Evolutionary conservation across 2,113 vertebrate species (phyloP).

Genomic region (Scalopus aquaticus): DNA sequence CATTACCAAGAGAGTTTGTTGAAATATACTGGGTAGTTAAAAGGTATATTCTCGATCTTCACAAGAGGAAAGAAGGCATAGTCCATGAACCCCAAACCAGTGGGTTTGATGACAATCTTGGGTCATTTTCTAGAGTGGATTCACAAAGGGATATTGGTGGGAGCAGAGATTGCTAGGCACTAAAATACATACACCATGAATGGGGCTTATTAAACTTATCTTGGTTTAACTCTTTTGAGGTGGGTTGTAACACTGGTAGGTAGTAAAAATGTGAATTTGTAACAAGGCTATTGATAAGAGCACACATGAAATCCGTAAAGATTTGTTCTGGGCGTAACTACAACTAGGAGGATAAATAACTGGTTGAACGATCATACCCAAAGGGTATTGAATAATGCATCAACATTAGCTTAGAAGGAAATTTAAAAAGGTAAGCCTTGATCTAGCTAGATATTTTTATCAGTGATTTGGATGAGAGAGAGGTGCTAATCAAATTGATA

Average conservation of each 20-base stretch:
- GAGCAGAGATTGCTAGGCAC: too few species aligned
- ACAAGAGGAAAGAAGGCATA: neutral
- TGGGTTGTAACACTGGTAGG: neutral
- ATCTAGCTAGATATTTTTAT: slow-evolving; percentile 31
- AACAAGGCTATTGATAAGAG: slow-evolving; percentile 34
- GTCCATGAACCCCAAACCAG: neutral
- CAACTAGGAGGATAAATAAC: neutral
- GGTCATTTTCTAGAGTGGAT: slow-evolving; percentile 5
- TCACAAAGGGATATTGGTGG: neutral
- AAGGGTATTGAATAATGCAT: neutral
- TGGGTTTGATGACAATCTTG: neutral
- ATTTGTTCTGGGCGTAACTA: neutral
- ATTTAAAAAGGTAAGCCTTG: neutral
- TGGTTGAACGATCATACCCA: neutral
- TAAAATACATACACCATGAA: neutral
- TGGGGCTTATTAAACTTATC: neutral
- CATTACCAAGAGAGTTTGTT: neutral
- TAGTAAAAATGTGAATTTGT: neutral
- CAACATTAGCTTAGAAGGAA: neutral
- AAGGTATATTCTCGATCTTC: neutral
- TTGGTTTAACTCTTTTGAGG: slow-evolving; percentile 15
- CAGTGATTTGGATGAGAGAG: neutral
- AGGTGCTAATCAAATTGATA: neutral
- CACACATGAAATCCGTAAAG: neutral
- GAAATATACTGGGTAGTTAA: neutral